These are phyloP conservation scores for Xestia sexstrigata DNA, from an alignment of 2,888 invertebrate species.

Conservation along the genomic window DNA sequence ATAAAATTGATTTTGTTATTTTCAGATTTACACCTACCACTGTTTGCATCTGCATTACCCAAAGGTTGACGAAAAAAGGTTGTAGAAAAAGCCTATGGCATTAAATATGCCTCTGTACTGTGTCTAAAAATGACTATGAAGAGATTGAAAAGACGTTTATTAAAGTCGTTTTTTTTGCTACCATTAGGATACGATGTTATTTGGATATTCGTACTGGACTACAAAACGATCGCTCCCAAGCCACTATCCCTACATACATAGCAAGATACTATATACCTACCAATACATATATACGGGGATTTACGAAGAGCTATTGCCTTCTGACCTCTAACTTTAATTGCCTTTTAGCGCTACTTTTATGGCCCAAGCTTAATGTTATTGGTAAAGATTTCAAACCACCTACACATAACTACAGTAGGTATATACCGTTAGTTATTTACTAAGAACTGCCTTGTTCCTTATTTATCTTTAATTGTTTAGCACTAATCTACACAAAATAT, in stretches of 20 bases:
- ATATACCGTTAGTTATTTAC: background rate
- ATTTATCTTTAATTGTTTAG: background rate
- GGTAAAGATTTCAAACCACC: constrained; percentile 51
- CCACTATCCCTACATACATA: background rate
- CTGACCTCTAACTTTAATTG: constrained; percentile 41
- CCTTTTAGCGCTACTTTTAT: constrained; percentile 54
- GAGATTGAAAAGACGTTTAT: background rate
- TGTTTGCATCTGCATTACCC: background rate
- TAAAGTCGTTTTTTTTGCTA: background rate
- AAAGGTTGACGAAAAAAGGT: too few relatives aligned
- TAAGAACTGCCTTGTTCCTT: background rate
- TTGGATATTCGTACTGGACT: background rate
- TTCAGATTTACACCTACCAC: background rate
- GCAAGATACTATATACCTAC: background rate
- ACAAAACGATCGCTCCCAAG: background rate
- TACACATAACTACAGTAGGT: constrained; percentile 1
- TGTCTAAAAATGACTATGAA: background rate
- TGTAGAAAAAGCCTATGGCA: background rate
- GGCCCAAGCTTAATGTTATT: constrained; percentile 60
- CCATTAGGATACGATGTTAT: background rate
- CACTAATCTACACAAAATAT: background rate
- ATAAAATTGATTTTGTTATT: background rate
- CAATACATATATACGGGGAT: constrained; percentile 7
- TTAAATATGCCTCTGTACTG: background rate
- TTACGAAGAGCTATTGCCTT: constrained; percentile 25